phyloP scores from a whole-genome alignment of 2,888 invertebrate species.

The Nipponacmea schrenckii region DNA sequence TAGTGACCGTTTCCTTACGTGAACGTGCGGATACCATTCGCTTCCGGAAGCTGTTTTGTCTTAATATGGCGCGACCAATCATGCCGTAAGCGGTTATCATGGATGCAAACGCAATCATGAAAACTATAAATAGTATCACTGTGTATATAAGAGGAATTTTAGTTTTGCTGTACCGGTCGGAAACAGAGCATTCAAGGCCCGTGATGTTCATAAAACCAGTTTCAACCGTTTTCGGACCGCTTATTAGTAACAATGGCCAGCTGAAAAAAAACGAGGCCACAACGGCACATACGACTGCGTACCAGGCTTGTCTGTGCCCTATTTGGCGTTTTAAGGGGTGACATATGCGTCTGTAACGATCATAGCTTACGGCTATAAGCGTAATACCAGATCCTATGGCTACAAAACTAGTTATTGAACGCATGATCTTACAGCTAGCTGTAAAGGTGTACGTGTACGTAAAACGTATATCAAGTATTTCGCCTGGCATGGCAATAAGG shows the following conservation, averaged over 20 bases:
- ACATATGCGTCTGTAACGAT: constrained; percentile 50
- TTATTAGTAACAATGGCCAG: constrained; percentile 38
- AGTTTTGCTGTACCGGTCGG: constrained; percentile 32
- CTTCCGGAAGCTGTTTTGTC: constrained; percentile 35
- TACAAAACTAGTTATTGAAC: constrained; percentile 42
- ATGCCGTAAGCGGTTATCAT: constrained; percentile 39
- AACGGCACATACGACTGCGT: constrained; percentile 37
- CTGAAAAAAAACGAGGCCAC: constrained; percentile 37
- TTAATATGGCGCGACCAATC: constrained; percentile 36
- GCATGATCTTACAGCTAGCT: constrained; percentile 42
- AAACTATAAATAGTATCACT: constrained; percentile 34
- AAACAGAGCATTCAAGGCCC: constrained; percentile 47
- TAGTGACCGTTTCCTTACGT: neutral
- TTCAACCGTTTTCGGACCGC: constrained; percentile 36
- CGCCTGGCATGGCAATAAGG: constrained; percentile 43
- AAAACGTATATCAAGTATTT: constrained; percentile 47
- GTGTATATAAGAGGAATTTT: constrained; percentile 40
- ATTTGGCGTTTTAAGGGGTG: constrained; percentile 41
- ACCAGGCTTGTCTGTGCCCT: constrained; percentile 35
- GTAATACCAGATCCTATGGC: constrained; percentile 49
- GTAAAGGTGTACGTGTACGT: constrained; percentile 46
- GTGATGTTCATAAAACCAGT: constrained; percentile 34
- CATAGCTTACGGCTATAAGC: constrained; percentile 48
- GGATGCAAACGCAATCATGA: constrained; percentile 30
- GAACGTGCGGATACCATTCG: neutral